phyloP scores from a whole-genome alignment of 1,140 invertebrate species.

The Pseudoatta argentina region DNA sequence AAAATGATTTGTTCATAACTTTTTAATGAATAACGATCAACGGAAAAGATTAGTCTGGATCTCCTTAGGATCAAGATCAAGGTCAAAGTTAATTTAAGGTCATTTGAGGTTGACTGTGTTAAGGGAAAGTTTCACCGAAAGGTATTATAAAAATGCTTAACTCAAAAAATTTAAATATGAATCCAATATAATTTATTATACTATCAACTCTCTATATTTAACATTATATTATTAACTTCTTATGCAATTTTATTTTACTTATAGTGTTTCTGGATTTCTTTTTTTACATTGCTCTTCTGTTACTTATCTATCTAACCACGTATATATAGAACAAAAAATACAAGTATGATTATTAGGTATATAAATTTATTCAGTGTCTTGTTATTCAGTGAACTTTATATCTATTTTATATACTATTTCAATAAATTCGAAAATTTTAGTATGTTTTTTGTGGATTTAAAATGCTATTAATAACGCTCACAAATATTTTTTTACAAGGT shows the following conservation, averaged over 20 bases:
- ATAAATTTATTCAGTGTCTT: background rate
- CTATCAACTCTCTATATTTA: too few species aligned
- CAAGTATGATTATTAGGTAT: background rate
- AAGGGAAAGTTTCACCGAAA: too few species aligned
- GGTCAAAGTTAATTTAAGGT: too few species aligned
- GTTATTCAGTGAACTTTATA: background rate
- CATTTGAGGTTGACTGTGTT: too few species aligned
- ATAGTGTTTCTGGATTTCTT: background rate
- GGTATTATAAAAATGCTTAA: background rate
- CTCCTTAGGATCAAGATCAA: too few species aligned
- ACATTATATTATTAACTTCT: background rate
- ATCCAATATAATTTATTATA: background rate
- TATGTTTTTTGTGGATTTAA: too few species aligned
- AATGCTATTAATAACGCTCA: too few species aligned
- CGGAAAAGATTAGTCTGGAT: too few species aligned
- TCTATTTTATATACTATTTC: background rate
- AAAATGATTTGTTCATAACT: too few species aligned
- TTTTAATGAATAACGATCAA: too few species aligned
- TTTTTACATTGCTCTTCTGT: background rate
- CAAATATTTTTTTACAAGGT: background rate
- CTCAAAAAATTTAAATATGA: background rate
- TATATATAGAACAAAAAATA: background rate
- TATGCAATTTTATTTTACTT: slow-evolving; percentile 6
- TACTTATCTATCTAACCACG: background rate
- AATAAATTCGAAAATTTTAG: too few species aligned